A percentile compares a stretch with the other conserved stretches of the same genome.
These are phyloP conservation scores for Agrotis segetum DNA, from an alignment of 2,888 invertebrate genomes.

Conservation along the genomic window DNA sequence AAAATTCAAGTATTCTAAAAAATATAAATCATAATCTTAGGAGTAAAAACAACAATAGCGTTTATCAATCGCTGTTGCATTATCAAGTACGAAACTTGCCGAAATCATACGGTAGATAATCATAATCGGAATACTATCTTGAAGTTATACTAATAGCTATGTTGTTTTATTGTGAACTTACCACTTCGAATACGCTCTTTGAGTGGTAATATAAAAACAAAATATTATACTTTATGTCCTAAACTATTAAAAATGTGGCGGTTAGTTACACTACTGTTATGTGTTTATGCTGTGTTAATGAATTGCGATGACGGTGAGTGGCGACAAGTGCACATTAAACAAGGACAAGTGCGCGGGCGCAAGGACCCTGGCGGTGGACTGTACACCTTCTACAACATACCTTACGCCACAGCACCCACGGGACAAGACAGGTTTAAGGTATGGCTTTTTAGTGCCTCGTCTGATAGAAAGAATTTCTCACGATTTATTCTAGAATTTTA, in stretches of 20 bases:
- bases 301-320: slow-evolving; percentile 53
- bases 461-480: too few relatives aligned
- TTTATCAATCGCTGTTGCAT: too few relatives aligned
- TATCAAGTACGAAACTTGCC: too few relatives aligned
- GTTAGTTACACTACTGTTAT: slow-evolving; percentile 30
- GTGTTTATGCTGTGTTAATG: slow-evolving; percentile 17
- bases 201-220: neutral
- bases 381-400: slow-evolving; percentile 72
- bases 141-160: neutral
- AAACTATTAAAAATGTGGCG: slow-evolving; percentile 21
- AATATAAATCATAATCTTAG: too few relatives aligned
- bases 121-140: neutral
- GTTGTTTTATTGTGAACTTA: slow-evolving; percentile 6
- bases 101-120: slow-evolving; percentile 13
- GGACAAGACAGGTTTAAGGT: slow-evolving; percentile 74
- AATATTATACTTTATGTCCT: neutral
- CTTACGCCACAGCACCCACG: slow-evolving; percentile 75
- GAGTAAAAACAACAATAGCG: too few relatives aligned
- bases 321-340: slow-evolving; percentile 63
- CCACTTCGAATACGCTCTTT: neutral
- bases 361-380: slow-evolving; percentile 65
- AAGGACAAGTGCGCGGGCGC: slow-evolving; percentile 74
- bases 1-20: too few relatives aligned
- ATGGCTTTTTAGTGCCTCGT: neutral
- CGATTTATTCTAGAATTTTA: neutral